These are phyloP conservation scores for Parnassius mnemosyne DNA, from an alignment of 2,888 invertebrate species.

Conservation along the genomic window DNA sequence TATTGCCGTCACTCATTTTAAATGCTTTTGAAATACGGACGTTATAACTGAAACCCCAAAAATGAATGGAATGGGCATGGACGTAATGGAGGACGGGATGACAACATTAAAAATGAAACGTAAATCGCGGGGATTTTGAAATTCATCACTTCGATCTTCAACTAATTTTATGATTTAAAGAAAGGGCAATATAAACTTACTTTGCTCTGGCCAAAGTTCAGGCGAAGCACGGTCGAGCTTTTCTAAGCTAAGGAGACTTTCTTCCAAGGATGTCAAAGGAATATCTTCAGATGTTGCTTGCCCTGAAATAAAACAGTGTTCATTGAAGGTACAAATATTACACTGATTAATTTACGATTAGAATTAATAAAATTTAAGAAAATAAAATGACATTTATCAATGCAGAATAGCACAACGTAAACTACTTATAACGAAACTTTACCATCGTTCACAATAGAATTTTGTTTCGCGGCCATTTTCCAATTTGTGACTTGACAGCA, in stretches of 20 bases:
- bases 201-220: conserved; percentile 97
- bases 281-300: conserved; percentile 71
- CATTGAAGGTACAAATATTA: neutral
- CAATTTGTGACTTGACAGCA: conserved; percentile 46
- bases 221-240: conserved; percentile 97
- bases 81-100: conserved; percentile 52
- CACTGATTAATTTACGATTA: too few relatives aligned
- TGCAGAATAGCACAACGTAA: neutral
- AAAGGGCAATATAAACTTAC: conserved; percentile 77
- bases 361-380: too few relatives aligned
- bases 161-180: conserved; percentile 21
- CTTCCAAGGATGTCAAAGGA: conserved; percentile 81
- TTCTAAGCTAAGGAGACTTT: conserved; percentile 92
- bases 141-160: conserved; percentile 30
- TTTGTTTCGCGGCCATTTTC: conserved; percentile 85
- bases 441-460: conserved; percentile 83
- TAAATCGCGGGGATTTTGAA: conserved; percentile 71
- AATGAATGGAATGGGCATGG: conserved; percentile 39
- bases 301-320: conserved; percentile 48
- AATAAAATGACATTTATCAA: too few relatives aligned
- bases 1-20: conserved; percentile 57
- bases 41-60: conserved; percentile 61
- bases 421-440: conserved; percentile 31
- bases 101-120: conserved; percentile 58
- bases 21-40: conserved; percentile 60